Conservation (phyloP, 2,888 invertebrate species). For the Agonopterix alstromeriana region DNA sequence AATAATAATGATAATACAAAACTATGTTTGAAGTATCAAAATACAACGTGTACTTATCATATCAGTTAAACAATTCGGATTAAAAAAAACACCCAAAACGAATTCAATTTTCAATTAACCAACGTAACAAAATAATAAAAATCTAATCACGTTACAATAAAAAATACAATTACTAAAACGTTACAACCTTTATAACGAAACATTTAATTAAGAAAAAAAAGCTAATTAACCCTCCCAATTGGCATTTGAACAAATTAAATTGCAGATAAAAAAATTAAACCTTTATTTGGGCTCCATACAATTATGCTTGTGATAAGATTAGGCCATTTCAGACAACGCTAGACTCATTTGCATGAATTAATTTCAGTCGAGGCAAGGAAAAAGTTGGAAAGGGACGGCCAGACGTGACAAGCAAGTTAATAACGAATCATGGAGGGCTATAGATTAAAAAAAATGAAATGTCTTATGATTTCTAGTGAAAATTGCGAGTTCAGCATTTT, state of each 20-base stretch:
- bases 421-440: conserved; percentile 21
- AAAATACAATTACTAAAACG: background rate
- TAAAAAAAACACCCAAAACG: too few species aligned
- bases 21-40: too few species aligned
- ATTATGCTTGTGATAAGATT: conserved; percentile 39
- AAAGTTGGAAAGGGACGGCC: conserved; percentile 24
- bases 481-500: background rate
- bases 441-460: conserved; percentile 8
- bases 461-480: conserved; percentile 5
- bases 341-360: conserved; percentile 56
- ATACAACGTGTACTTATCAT: too few species aligned
- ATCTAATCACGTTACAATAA: background rate
- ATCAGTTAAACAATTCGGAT: too few species aligned
- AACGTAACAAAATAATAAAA: too few species aligned
- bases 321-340: conserved; percentile 47
- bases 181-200: background rate
- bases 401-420: conserved; percentile 45
- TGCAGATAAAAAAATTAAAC: conserved; percentile 8
- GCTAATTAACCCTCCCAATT: background rate
- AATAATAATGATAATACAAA: too few species aligned
- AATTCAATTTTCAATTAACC: too few species aligned
- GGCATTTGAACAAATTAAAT: conserved; percentile 5
- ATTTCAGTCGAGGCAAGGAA: conserved; percentile 47
- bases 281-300: conserved; percentile 9
- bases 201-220: conserved; percentile 1